A percentile compares a stretch with the other conserved stretches of the same genome.
Conservation (phyloP, 2,888 invertebrate genomes). For the Thumatha senex region DNA sequence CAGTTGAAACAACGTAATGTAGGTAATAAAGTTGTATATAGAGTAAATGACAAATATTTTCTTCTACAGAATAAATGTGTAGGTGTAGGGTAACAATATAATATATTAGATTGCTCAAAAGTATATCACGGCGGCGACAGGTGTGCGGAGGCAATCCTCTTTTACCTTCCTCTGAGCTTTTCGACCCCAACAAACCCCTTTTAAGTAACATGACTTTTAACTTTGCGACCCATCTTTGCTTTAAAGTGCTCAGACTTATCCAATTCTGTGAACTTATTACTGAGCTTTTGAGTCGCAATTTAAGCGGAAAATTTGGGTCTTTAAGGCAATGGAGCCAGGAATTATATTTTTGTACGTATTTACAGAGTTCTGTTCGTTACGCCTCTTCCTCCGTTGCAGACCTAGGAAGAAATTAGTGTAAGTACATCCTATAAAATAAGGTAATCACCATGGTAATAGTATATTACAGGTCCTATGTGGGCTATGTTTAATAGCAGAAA, state of each 20-base stretch:
- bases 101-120: constrained; percentile 52
- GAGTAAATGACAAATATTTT: constrained; percentile 31
- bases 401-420: too few species aligned
- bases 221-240: constrained; percentile 80
- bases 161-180: constrained; percentile 66
- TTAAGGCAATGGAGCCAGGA: constrained; percentile 30
- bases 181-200: constrained; percentile 75
- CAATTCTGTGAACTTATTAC: constrained; percentile 56
- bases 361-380: too few species aligned
- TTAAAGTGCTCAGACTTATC: constrained; percentile 72
- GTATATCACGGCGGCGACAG: constrained; percentile 64
- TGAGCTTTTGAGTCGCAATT: constrained; percentile 44
- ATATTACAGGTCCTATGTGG: too few species aligned
- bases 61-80: constrained; percentile 26
- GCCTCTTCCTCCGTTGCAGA: too few species aligned
- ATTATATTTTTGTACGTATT: constrained; percentile 28
- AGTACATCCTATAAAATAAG: too few species aligned
- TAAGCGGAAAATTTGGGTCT: constrained; percentile 41
- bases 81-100: constrained; percentile 33
- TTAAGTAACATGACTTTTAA: constrained; percentile 83
- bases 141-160: constrained; percentile 74
- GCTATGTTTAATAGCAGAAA: too few species aligned
- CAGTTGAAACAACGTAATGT: neutral
- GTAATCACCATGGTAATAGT: too few species aligned
- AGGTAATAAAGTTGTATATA: neutral